These are phyloP conservation scores for Orchesella cincta DNA, from an alignment of 1,140 invertebrate species.

Conservation along the genomic window DNA sequence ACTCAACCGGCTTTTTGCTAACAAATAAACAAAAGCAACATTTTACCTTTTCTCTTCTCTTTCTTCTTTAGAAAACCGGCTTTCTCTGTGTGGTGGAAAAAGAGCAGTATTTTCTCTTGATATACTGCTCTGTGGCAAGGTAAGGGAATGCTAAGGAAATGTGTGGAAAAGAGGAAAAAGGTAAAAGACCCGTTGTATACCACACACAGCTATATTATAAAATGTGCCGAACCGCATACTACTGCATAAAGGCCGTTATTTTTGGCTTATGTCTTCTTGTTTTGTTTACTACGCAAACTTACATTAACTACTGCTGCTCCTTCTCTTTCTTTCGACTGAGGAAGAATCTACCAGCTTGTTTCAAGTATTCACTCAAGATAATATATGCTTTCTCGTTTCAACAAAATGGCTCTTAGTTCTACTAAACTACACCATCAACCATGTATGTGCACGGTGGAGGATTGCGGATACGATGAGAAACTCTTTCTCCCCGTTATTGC, in stretches of 20 bases:
- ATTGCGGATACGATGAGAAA: too few species aligned
- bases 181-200: not conserved
- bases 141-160: not conserved
- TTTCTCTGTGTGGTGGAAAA: not conserved
- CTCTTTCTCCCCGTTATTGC: too few species aligned
- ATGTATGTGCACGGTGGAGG: too few species aligned
- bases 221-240: not conserved
- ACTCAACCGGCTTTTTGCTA: too few species aligned
- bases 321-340: not conserved
- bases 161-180: not conserved
- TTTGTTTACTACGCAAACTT: not conserved
- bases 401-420: not conserved
- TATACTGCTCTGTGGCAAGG: not conserved
- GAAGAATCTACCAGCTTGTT: not conserved
- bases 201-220: too few species aligned
- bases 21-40: too few species aligned
- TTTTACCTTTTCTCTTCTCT: not conserved
- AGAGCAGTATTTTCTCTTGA: not conserved
- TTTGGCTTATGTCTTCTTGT: not conserved
- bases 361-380: not conserved
- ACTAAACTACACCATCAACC: not conserved
- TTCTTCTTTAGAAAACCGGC: not conserved
- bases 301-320: not conserved
- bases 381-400: not conserved
- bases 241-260: not conserved